A percentile compares a stretch with the other conserved stretches of the same genome.
Evolutionary conservation across 2,888 invertebrate species (phyloP).

Genomic region (Lithophane leautieri): DNA sequence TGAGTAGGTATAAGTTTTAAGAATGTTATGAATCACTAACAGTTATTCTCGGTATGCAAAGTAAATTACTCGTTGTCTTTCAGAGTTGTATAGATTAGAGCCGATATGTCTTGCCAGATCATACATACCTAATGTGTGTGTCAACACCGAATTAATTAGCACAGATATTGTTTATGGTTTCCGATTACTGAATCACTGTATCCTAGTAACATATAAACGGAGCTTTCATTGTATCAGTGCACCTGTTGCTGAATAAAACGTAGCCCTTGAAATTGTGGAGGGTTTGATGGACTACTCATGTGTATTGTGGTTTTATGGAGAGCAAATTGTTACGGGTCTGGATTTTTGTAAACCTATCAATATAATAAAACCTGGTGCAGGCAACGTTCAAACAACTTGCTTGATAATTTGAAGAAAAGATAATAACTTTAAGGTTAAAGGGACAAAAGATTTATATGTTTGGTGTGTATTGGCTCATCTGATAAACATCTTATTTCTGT

Average conservation of each 20-base stretch:
- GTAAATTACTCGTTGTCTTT: slow-evolving; percentile 29
- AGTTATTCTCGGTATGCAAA: neutral
- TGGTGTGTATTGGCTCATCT: no score
- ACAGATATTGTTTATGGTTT: slow-evolving; percentile 21
- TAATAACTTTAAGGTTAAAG: no score
- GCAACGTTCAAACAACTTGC: neutral
- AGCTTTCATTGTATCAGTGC: neutral
- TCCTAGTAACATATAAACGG: neutral
- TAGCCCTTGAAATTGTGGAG: neutral
- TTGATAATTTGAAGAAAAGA: neutral
- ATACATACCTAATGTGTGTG: slow-evolving; percentile 25
- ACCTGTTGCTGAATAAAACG: neutral
- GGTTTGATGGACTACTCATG: neutral
- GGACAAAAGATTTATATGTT: no score
- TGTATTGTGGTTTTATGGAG: neutral
- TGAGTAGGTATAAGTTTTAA: no score
- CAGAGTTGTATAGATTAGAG: slow-evolving; percentile 11
- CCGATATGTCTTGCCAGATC: slow-evolving; percentile 28
- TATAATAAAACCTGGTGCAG: neutral
- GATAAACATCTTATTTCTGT: neutral
- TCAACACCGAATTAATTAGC: slow-evolving; percentile 40
- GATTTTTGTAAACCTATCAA: neutral
- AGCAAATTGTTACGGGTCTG: neutral
- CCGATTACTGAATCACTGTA: slow-evolving; percentile 32
- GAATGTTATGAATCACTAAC: neutral